Percentiles rank a stretch among this genome's conserved stretches.
phyloP scores from a whole-genome alignment of 2,113 vertebrate genomes.

The Microcebus murinus region DNA sequence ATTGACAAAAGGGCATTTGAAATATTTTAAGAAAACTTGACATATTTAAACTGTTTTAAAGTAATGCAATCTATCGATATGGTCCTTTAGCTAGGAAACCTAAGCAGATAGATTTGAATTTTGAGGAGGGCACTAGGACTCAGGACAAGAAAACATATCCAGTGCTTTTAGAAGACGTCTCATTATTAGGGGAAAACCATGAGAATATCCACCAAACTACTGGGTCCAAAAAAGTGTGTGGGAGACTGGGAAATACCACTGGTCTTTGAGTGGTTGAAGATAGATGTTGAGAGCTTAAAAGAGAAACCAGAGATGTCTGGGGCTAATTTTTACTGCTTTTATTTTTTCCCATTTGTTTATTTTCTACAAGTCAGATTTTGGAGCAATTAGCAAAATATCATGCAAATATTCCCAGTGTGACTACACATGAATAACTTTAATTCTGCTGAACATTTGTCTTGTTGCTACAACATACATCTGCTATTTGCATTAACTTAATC shows the following conservation, averaged over 20 bases:
- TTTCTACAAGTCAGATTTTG: constrained; percentile 84
- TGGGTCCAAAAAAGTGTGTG: not conserved
- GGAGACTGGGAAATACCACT: constrained; percentile 29
- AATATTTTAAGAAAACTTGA: constrained; percentile 58
- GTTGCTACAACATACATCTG: constrained; percentile 84
- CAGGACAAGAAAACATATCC: not conserved
- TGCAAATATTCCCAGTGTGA: constrained; percentile 89
- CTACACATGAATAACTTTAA: constrained; percentile 85
- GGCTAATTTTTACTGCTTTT: constrained; percentile 78
- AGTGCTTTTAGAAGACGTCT: not conserved
- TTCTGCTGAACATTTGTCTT: constrained; percentile 85
- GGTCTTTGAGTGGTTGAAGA: constrained; percentile 58
- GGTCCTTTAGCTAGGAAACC: constrained; percentile 28
- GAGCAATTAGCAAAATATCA: constrained; percentile 88
- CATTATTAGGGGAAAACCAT: not conserved
- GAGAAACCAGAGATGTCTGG: constrained; percentile 67
- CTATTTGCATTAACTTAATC: constrained; percentile 86
- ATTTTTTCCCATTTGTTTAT: constrained; percentile 81
- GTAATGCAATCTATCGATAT: not conserved
- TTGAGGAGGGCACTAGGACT: not conserved
- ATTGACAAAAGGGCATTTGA: not conserved
- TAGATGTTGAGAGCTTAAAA: constrained; percentile 67
- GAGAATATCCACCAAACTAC: constrained; percentile 49
- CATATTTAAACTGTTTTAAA: not conserved
- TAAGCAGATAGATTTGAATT: constrained; percentile 40